Evolutionary conservation across 2,888 invertebrate species (phyloP), one percentile per base, ranked within the genome.

Genomic region (Agonum fuliginosum): DNA sequence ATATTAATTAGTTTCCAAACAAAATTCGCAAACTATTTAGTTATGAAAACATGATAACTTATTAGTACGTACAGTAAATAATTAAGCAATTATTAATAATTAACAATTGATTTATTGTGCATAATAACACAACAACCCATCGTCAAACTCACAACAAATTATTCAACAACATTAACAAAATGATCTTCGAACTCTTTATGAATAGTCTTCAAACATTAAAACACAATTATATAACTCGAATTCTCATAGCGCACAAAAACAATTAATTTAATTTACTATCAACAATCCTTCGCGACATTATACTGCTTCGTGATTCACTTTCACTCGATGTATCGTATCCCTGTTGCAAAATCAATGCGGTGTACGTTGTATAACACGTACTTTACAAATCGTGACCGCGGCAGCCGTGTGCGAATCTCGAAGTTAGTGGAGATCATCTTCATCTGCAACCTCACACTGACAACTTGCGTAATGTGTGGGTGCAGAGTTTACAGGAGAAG

Each of bases 321-420:
- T 74, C 74, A 74, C 74, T 74, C 51, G 71, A 74, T 62, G 20
- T 73, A 62, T 65, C 74, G 65, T 74, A 20, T 46, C 43, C 62
- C 27, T 67, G 22, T 74, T 74, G 65, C 62, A 14, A 43, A 74
- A 74, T 74, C 71, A 48, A 65, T 71, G 37, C 37, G 12, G 10
- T 71, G 46, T 74, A 58, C 43, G 74, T 74, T 74, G 74, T 74
- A 74, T 74, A 74, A 74, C 74, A 62, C 48, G 48, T 71, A 71
- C 74, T 62, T 74, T 62, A 46, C 65, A 62, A 71, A 62, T 74
- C 74, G 74, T 74, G 74, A 74, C 73, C 73, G 51, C 34, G 30
- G n/a, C 34, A 10, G 54, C 34, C 19, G 27, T 37, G 46, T 51
- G 20, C 71, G 48, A 46, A 27, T 54, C 34, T 27, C 58, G 58